A percentile compares a stretch with the other conserved stretches of the same genome.
Evolutionary conservation across 2,888 invertebrate species (phyloP).

Genomic region (Pyrrhia umbra): DNA sequence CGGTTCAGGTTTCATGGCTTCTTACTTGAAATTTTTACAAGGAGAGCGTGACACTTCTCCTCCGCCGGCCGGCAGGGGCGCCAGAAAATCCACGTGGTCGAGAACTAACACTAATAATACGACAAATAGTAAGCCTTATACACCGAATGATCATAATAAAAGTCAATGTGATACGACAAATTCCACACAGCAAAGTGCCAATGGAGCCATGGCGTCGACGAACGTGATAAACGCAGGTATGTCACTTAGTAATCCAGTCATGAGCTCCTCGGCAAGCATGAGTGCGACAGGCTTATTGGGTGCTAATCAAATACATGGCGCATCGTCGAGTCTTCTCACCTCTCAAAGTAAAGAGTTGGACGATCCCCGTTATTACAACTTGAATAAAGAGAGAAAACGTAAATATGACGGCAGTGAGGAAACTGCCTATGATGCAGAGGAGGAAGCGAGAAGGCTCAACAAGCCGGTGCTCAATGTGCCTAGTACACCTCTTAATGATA

Average conservation of each 20-base stretch:
- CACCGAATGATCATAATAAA: slow-evolving; percentile 82
- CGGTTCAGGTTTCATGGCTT: slow-evolving; percentile 95
- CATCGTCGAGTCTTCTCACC: slow-evolving; percentile 77
- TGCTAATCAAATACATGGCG: slow-evolving; percentile 84
- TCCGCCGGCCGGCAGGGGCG: slow-evolving; percentile 92
- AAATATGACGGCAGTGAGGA: slow-evolving; percentile 93
- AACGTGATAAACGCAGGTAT: slow-evolving; percentile 81
- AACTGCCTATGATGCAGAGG: slow-evolving; percentile 91
- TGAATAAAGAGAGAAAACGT: slow-evolving; percentile 93
- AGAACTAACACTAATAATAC: slow-evolving; percentile 85
- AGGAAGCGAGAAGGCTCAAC: slow-evolving; percentile 86
- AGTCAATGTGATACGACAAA: slow-evolving; percentile 81
- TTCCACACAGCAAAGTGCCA: slow-evolving; percentile 81
- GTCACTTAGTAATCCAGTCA: slow-evolving; percentile 80
- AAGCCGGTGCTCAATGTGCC: slow-evolving; percentile 89
- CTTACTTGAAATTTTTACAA: slow-evolving; percentile 95
- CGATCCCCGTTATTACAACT: slow-evolving; percentile 93
- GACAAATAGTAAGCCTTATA: slow-evolving; percentile 80
- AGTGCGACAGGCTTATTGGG: slow-evolving; percentile 84
- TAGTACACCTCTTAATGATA: slow-evolving; percentile 85
- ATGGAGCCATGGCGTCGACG: slow-evolving; percentile 82
- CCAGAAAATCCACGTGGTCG: slow-evolving; percentile 92
- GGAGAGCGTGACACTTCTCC: slow-evolving; percentile 95
- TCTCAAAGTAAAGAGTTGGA: slow-evolving; percentile 89
- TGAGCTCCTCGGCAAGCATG: slow-evolving; percentile 80